Conservation (phyloP, 1,140 invertebrate species). For the Brachionus koreanus region DNA sequence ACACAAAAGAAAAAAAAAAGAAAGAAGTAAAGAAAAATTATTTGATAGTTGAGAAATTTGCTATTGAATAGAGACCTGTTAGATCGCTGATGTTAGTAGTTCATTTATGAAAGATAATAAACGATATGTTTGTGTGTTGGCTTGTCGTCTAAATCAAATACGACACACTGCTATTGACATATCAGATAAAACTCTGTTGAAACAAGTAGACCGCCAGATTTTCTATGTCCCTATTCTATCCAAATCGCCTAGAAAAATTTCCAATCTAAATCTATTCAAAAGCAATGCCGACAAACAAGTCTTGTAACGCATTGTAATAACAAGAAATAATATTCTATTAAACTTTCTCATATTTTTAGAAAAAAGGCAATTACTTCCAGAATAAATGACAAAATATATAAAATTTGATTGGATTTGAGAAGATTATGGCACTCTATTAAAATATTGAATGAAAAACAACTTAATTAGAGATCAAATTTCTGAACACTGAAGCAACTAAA, state of each 20-base stretch:
- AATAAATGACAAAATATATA: constrained; percentile 34
- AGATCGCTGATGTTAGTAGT: neutral
- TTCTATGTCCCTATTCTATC: neutral
- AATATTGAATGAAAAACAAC: neutral
- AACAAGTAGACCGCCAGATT: neutral
- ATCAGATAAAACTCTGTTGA: neutral
- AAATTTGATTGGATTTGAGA: constrained; percentile 19
- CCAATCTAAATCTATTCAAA: neutral
- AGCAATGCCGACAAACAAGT: neutral
- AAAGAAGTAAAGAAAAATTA: neutral
- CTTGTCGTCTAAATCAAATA: neutral
- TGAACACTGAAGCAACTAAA: neutral
- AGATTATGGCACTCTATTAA: constrained; percentile 35
- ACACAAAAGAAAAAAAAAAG: too few relatives aligned
- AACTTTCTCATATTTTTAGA: neutral
- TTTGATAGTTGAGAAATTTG: constrained; percentile 12
- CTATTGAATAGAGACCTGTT: constrained; percentile 33
- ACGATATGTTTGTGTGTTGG: constrained; percentile 6
- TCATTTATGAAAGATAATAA: neutral
- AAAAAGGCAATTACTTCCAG: constrained; percentile 40
- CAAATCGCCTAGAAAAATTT: neutral
- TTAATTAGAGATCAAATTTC: constrained; percentile 37
- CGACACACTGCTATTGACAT: neutral
- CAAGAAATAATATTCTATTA: neutral
- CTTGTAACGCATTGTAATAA: neutral